Percentiles rank a stretch among this genome's conserved stretches.
Conservation (phyloP, 2,797 vertebrate genomes). For the Anas bernieri region DNA sequence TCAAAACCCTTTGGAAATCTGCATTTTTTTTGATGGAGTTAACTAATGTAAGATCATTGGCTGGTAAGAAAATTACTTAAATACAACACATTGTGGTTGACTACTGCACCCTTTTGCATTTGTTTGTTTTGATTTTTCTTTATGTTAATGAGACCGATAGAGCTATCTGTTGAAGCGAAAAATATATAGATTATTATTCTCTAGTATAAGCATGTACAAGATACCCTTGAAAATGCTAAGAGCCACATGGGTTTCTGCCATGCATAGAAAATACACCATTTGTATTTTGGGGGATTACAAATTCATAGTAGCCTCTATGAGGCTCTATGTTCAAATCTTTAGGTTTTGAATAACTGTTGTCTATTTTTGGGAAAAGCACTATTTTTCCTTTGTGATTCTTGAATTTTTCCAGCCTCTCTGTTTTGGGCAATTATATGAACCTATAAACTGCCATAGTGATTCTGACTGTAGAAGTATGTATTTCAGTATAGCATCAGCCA, state of each 20-base stretch:
- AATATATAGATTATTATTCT: neutral
- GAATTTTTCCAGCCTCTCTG: neutral
- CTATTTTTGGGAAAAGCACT: neutral
- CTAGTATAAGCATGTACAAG: rapidly evolving
- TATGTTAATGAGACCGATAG: neutral
- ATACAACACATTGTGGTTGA: neutral
- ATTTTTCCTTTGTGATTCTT: neutral
- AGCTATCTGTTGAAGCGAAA: neutral
- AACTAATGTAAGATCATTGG: neutral
- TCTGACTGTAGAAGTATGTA: neutral
- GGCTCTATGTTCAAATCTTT: neutral
- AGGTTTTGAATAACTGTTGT: neutral
- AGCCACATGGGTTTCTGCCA: neutral
- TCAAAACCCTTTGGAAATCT: neutral
- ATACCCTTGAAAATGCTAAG: neutral
- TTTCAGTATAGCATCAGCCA: neutral
- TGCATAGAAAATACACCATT: too few species aligned
- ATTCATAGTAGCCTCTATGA: neutral
- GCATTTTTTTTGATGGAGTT: neutral
- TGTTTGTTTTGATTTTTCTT: neutral
- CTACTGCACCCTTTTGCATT: neutral
- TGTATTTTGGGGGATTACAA: neutral
- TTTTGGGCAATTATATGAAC: neutral
- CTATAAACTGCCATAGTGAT: neutral
- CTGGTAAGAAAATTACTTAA: neutral